A percentile compares a stretch with the other conserved stretches of the same genome.
phyloP scores from a whole-genome alignment of 2,888 invertebrate genomes.

The Lydus trimaculatus region DNA sequence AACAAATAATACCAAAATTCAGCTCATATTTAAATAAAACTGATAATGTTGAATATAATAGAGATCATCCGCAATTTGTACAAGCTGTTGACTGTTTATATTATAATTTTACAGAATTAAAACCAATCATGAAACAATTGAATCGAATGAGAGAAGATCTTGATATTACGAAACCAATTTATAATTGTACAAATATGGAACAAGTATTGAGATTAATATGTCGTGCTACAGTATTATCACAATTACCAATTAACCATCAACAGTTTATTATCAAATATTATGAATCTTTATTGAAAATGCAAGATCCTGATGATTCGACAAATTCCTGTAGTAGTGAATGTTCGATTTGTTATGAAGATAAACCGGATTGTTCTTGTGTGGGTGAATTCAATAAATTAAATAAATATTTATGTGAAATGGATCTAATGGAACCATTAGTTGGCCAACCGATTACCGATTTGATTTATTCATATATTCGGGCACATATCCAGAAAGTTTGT shows the following conservation, averaged over 20 bases:
- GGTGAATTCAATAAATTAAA: conserved; percentile 77
- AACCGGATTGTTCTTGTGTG: conserved; percentile 65
- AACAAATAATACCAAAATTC: conserved; percentile 69
- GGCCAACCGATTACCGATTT: conserved; percentile 85
- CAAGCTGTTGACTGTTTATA: conserved; percentile 72
- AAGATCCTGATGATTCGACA: conserved; percentile 51
- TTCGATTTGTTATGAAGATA: conserved; percentile 74
- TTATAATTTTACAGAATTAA: conserved; percentile 64
- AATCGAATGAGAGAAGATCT: conserved; percentile 63
- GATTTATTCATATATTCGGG: conserved; percentile 83
- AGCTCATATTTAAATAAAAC: conserved; percentile 70
- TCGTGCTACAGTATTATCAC: conserved; percentile 72
- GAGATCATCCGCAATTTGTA: conserved; percentile 68
- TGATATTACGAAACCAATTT: conserved; percentile 62
- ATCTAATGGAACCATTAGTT: conserved; percentile 81
- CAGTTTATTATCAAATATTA: conserved; percentile 78
- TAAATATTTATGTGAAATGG: conserved; percentile 74
- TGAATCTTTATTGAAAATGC: conserved; percentile 71
- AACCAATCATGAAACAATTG: conserved; percentile 65
- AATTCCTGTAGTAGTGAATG: conserved; percentile 65
- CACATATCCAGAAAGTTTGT: conserved; percentile 84
- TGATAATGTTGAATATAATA: conserved; percentile 54
- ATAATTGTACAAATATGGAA: conserved; percentile 65
- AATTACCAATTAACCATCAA: conserved; percentile 74
- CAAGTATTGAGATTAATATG: conserved; percentile 71